Evolutionary conservation across 2,888 invertebrate genomes (phyloP), one percentile per base, ranked within the genome.

Genomic region (Zele albiditarsus): DNA sequence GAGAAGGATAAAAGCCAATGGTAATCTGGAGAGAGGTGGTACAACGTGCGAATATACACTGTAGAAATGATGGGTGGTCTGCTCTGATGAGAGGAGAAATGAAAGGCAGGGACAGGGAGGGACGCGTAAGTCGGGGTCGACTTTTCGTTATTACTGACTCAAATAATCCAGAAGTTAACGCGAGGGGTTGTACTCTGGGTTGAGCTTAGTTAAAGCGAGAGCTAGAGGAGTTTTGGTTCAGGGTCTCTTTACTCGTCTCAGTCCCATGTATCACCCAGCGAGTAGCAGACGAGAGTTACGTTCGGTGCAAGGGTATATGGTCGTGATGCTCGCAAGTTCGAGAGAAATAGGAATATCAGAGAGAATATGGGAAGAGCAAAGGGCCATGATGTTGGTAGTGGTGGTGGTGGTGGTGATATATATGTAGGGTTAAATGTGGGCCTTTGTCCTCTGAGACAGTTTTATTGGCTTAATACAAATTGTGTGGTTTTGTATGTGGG

Each of bases 401-500:
- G 60, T 12, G 28, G 67, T 42, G 46, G 16, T 46, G 66, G 49
- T 53, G 33, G 33, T n/a, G n/a, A 3, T 20, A 23, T 53, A 53
- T 6, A 6, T 53, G 20, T 53, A 20, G 53, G 2, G 60, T 33
- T 70, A 53, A 63, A 74, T 53, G 49, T 38, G 68, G 69, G 74
- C 53, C 58, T 60, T 60, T 67, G 62, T 12, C 60, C 62, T 75
- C 67, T 46, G 71, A 57, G 75, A 75, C 75, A 75, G 75, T 75
- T 75, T 75, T 75, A 75, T 72, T 71, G 60, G 67, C 58, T 71
- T 71, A 62, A 46, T 67, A 63, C 38, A 63, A 38, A 63, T 33
- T 63, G 63, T 66, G 71, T 68, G 68, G 71, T 60, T 49, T 71
- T 71, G 68, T 74, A 79, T 79, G 77, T 78, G 63, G 80, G 79